phyloP scores from a whole-genome alignment of 2,797 vertebrate species.

The Falco berigora region DNA sequence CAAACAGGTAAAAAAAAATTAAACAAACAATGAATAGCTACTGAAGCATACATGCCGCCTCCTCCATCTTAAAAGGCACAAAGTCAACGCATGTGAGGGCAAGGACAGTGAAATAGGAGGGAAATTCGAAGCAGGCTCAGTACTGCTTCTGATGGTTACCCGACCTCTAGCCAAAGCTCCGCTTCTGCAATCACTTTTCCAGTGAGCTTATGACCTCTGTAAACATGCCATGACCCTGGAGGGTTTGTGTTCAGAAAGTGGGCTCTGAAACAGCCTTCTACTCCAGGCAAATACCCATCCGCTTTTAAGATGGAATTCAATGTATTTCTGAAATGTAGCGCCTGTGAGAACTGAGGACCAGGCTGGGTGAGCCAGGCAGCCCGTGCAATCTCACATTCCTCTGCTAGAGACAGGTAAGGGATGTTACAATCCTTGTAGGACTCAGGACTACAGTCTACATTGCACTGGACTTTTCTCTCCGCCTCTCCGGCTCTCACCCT shows the following conservation, averaged over 20 bases:
- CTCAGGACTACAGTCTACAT: background rate
- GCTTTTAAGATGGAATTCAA: conserved; percentile 49
- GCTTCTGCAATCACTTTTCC: background rate
- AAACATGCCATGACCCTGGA: background rate
- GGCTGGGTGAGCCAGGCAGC: background rate
- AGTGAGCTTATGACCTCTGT: background rate
- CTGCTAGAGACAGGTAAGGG: background rate
- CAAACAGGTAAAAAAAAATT: conserved; percentile 11
- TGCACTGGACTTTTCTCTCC: background rate
- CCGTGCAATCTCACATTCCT: background rate
- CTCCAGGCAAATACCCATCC: conserved; percentile 5
- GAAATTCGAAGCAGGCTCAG: background rate
- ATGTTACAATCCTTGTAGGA: background rate
- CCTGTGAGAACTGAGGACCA: background rate
- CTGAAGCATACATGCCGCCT: background rate
- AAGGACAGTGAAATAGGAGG: background rate
- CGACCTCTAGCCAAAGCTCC: background rate
- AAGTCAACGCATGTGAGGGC: background rate
- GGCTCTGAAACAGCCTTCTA: background rate
- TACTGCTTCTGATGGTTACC: background rate
- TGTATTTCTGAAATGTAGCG: conserved; percentile 31
- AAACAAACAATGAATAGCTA: background rate
- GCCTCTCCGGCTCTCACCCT: background rate
- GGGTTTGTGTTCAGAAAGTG: background rate
- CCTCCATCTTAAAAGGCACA: background rate